Percentiles rank a stretch among this genome's conserved stretches.
Evolutionary conservation across 2,888 invertebrate genomes (phyloP).

Genomic region (Caenorhabditis sp.): DNA sequence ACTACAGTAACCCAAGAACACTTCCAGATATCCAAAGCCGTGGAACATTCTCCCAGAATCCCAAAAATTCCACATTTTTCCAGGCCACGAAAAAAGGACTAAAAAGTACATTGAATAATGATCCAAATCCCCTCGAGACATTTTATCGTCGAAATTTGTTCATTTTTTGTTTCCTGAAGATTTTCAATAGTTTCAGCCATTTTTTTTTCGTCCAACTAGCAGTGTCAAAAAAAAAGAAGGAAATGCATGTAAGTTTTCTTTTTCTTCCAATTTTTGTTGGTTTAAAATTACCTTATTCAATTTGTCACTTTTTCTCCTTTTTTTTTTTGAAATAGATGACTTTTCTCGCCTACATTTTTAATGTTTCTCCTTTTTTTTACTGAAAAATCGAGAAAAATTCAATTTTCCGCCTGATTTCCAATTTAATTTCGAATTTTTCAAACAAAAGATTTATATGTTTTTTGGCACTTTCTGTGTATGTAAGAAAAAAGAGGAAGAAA

Average conservation of each 20-base stretch:
- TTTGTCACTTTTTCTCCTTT: slow-evolving; percentile 1
- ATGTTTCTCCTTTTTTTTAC: background rate
- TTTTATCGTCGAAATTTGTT: too few species aligned
- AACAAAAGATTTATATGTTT: slow-evolving; percentile 27
- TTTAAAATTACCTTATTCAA: slow-evolving; percentile 5
- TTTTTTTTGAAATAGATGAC: slow-evolving; percentile 2
- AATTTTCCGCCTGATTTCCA: background rate
- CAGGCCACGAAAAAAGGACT: slow-evolving; percentile 1
- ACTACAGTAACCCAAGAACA: too few species aligned
- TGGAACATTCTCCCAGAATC: too few species aligned
- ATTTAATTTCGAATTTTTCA: slow-evolving; percentile 2
- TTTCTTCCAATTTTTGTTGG: slow-evolving; percentile 7
- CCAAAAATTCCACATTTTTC: slow-evolving; percentile 7
- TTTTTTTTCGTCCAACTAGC: too few species aligned
- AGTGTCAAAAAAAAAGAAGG: too few species aligned
- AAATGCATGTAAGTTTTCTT: slow-evolving; percentile 31
- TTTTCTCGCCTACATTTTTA: background rate
- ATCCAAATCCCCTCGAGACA: too few species aligned
- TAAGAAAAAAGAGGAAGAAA: slow-evolving; percentile 5
- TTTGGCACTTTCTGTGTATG: background rate
- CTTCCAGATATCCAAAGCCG: too few species aligned
- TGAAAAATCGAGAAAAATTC: background rate
- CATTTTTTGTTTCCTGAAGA: background rate
- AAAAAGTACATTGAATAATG: background rate
- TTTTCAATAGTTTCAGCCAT: background rate